These are phyloP conservation scores for Plestiodon gilberti DNA, from an alignment of 2,113 vertebrate genomes.

Conservation along the genomic window DNA sequence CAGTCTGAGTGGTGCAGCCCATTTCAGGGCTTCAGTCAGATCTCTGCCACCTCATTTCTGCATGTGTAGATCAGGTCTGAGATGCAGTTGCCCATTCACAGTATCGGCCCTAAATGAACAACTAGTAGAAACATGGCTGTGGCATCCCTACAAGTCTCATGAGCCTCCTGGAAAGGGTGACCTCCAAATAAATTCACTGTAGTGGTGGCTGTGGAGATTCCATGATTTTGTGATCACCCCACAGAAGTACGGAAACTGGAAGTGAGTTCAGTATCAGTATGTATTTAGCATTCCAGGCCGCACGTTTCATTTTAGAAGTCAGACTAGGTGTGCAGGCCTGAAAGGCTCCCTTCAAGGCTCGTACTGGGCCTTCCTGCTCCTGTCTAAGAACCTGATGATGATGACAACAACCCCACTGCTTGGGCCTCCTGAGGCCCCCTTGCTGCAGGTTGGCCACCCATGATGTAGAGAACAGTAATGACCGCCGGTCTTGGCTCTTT, in stretches of 20 bases:
- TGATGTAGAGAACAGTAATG: not conserved
- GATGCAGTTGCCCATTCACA: not conserved
- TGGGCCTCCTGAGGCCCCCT: not conserved
- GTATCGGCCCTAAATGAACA: not conserved
- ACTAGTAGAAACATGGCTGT: not conserved
- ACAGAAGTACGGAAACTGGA: not conserved
- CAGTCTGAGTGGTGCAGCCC: too few relatives aligned
- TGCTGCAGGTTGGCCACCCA: not conserved
- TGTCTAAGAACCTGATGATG: not conserved
- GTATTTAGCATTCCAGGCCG: not conserved
- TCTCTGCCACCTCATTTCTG: not conserved
- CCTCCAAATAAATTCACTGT: not conserved
- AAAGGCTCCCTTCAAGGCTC: not conserved
- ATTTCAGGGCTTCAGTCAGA: not conserved
- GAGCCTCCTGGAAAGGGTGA: not conserved
- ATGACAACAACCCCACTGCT: too few relatives aligned
- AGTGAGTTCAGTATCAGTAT: too few relatives aligned
- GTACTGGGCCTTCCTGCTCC: not conserved
- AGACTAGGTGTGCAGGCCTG: not conserved
- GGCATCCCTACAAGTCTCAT: not conserved
- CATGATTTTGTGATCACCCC: not conserved
- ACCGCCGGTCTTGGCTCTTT: not conserved
- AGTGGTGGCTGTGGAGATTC: too few relatives aligned
- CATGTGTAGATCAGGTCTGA: not conserved
- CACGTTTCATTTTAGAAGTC: not conserved